Conservation (phyloP, 2,888 invertebrate species). For the Aromia moschata region DNA sequence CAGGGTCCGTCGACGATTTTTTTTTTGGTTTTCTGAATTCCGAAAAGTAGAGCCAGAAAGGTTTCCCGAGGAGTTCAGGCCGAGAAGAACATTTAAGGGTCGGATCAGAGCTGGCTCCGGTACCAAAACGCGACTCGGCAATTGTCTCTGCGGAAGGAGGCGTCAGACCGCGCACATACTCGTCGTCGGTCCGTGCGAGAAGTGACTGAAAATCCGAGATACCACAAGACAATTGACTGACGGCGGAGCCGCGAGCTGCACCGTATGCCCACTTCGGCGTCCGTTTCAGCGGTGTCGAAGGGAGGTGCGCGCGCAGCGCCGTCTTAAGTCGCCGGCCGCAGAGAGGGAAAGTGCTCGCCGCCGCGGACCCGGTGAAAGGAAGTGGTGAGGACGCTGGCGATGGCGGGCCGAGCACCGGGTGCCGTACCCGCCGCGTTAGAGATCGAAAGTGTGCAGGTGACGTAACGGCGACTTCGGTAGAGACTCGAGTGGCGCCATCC, state of each 20-base stretch:
- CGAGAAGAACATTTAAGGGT: background rate
- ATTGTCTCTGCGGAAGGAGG: background rate
- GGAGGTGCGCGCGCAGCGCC: conserved; percentile 37
- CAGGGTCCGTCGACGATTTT: background rate
- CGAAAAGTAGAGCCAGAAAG: background rate
- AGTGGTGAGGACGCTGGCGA: conserved; percentile 35
- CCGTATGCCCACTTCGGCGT: conserved; percentile 41
- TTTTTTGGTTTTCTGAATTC: too few species aligned
- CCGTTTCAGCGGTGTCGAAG: conserved; percentile 40
- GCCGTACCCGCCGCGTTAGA: conserved; percentile 28
- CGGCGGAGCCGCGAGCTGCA: conserved; percentile 39
- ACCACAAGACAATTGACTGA: conserved; percentile 34
- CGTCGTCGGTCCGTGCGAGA: conserved; percentile 33
- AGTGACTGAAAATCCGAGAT: conserved; percentile 34
- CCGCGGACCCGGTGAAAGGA: conserved; percentile 47
- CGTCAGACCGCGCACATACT: conserved; percentile 26
- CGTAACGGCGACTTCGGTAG: too few species aligned
- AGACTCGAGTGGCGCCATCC: conserved; percentile 13
- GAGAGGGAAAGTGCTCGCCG: conserved; percentile 45
- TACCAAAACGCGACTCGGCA: background rate
- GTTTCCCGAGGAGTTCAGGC: background rate
- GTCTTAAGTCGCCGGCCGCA: conserved; percentile 31
- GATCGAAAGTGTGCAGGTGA: conserved; percentile 24
- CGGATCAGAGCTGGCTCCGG: background rate
- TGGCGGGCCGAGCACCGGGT: conserved; percentile 23